Evolutionary conservation across 2,797 vertebrate genomes (phyloP).

Genomic region (Echeneis naucrates): DNA sequence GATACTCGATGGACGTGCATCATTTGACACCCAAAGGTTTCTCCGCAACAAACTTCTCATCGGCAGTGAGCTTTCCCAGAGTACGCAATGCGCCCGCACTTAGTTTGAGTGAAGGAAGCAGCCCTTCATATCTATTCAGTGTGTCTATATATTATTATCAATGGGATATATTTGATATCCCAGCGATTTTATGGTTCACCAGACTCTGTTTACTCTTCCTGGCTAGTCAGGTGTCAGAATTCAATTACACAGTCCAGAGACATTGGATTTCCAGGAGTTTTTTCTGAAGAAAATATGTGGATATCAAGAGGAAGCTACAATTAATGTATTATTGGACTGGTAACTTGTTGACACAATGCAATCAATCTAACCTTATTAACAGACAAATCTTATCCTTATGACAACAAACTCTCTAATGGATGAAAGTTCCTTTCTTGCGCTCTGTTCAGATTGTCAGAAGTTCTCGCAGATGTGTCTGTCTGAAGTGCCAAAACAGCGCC

Average conservation of each 20-base stretch:
- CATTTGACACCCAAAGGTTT: background rate
- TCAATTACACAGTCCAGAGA: background rate
- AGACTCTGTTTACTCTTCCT: background rate
- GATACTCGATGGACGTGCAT: background rate
- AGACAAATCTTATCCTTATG: no score
- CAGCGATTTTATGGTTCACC: background rate
- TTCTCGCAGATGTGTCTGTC: background rate
- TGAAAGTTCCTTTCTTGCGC: background rate
- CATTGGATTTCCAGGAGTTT: background rate
- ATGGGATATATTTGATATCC: background rate
- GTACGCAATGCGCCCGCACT: background rate
- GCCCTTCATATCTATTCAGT: background rate
- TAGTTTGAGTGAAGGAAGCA: background rate
- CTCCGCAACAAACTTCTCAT: background rate
- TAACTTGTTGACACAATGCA: no score
- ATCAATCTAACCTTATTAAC: no score
- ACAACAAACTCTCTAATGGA: background rate
- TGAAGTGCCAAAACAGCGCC: background rate
- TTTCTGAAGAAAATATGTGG: background rate
- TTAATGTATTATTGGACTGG: no score
- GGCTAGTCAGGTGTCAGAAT: background rate
- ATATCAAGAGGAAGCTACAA: background rate
- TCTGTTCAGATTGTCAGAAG: background rate
- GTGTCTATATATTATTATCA: background rate
- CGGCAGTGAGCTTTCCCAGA: background rate